phyloP scores from a whole-genome alignment of 2,113 vertebrate species.

The Elgaria multicarinata region DNA sequence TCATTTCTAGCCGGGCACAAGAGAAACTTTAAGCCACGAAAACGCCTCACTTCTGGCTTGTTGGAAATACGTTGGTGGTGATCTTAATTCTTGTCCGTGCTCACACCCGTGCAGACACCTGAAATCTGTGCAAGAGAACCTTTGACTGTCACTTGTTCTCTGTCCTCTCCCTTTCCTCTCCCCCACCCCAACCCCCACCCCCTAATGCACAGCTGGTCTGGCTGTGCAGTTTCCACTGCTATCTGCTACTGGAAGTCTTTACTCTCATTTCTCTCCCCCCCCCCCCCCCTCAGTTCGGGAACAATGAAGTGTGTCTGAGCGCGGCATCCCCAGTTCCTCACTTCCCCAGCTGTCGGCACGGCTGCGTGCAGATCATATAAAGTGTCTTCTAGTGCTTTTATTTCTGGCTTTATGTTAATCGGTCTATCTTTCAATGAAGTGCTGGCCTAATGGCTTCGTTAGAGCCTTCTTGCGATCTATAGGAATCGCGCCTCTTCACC shows the following conservation, averaged over 20 bases:
- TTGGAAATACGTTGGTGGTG: slow-evolving; percentile 39
- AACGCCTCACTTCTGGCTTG: slow-evolving; percentile 52
- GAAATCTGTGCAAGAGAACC: slow-evolving; percentile 52
- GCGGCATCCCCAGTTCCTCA: slow-evolving; percentile 43
- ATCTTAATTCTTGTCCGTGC: slow-evolving; percentile 49
- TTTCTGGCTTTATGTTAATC: slow-evolving; percentile 64
- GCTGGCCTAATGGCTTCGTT: slow-evolving; percentile 50
- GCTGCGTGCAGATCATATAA: slow-evolving; percentile 38
- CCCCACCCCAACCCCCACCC: no score
- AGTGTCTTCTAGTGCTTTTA: slow-evolving; percentile 53
- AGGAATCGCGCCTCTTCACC: slow-evolving; percentile 53
- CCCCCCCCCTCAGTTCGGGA: slow-evolving; percentile 58
- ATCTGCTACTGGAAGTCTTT: slow-evolving; percentile 52
- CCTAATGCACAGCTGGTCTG: slow-evolving; percentile 50
- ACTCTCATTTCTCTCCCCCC: slow-evolving; percentile 41
- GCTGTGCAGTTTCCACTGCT: slow-evolving; percentile 45
- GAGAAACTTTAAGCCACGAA: slow-evolving; percentile 49
- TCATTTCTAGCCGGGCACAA: slow-evolving; percentile 9
- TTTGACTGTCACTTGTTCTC: slow-evolving; percentile 5
- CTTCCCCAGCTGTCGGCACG: slow-evolving; percentile 12
- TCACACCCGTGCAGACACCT: background rate
- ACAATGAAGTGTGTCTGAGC: slow-evolving; percentile 65
- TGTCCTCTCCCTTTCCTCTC: no score
- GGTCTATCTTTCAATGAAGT: slow-evolving; percentile 64
- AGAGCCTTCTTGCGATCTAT: slow-evolving; percentile 43